Conservation (phyloP, 1,140 invertebrate species). For the Ostrea denselamellosa region DNA sequence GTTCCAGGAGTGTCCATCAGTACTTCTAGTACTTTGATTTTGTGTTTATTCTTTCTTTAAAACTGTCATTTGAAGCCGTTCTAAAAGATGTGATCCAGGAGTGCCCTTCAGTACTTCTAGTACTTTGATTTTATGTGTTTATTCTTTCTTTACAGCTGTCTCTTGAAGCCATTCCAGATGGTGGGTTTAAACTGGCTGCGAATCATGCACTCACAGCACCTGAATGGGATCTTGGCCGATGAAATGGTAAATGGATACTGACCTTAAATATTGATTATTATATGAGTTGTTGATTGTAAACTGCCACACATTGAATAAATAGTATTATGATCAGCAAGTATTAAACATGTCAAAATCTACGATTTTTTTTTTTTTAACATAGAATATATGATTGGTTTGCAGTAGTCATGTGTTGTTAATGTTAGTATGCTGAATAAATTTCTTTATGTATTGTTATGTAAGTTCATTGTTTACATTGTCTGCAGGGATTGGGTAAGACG, state of each 20-base stretch:
- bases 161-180: conserved; percentile 92
- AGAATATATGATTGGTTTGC: too few species aligned
- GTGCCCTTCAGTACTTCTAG: not conserved
- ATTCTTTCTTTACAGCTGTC: conserved; percentile 65
- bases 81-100: too few species aligned
- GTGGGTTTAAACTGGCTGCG: conserved; percentile 96
- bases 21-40: not conserved
- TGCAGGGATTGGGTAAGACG: conserved; percentile 91
- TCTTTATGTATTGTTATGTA: not conserved
- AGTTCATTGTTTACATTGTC: not conserved
- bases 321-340: too few species aligned
- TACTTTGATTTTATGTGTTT: not conserved
- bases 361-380: too few species aligned
- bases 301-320: too few species aligned
- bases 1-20: too few species aligned
- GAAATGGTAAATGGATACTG: conserved; percentile 85
- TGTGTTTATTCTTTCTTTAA: too few species aligned
- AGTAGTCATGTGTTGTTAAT: too few species aligned
- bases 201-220: conserved; percentile 91
- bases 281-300: too few species aligned
- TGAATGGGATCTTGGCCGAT: conserved; percentile 96
- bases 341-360: too few species aligned
- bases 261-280: not conserved
- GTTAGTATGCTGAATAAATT: not conserved
- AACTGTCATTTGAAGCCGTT: too few species aligned